Conservation (phyloP, 2,888 invertebrate genomes). For the Carcina quercana region DNA sequence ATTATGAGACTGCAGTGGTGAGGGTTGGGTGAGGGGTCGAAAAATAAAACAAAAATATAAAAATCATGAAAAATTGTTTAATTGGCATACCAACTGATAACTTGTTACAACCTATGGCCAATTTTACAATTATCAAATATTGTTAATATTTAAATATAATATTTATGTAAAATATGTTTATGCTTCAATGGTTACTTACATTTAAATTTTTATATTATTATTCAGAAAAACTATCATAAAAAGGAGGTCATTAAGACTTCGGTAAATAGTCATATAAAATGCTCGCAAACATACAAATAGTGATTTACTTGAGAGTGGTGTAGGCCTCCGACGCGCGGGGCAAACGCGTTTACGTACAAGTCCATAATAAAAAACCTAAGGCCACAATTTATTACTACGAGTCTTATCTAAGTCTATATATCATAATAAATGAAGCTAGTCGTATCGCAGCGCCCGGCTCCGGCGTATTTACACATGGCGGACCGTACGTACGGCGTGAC, state of each 20-base stretch:
- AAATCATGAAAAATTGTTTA: slow-evolving; percentile 75
- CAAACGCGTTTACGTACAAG: slow-evolving; percentile 34
- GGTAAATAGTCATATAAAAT: slow-evolving; percentile 59
- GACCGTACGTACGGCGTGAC: slow-evolving; percentile 26
- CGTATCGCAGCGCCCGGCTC: slow-evolving; percentile 15
- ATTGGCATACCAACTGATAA: slow-evolving; percentile 72
- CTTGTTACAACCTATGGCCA: slow-evolving; percentile 74
- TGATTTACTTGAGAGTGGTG: slow-evolving; percentile 26
- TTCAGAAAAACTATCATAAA: slow-evolving; percentile 63
- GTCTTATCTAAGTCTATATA: slow-evolving; percentile 40
- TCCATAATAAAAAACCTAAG: slow-evolving; percentile 52
- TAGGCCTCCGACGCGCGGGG: slow-evolving; percentile 31
- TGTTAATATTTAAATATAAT: slow-evolving; percentile 74
- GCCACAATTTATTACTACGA: slow-evolving; percentile 66
- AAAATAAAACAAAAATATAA: slow-evolving; percentile 57
- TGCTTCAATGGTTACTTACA: slow-evolving; percentile 72
- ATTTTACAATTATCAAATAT: slow-evolving; percentile 74
- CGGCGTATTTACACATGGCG: slow-evolving; percentile 45
- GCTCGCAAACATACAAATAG: slow-evolving; percentile 45
- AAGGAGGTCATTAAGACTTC: slow-evolving; percentile 56
- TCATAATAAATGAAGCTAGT: slow-evolving; percentile 48
- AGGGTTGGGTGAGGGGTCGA: too few species aligned
- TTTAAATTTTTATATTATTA: slow-evolving; percentile 72
- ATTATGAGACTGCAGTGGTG: too few species aligned
- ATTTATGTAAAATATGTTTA: slow-evolving; percentile 74